Conservation (phyloP, 2,888 invertebrate species). For the Lepidochrysops patricia region DNA sequence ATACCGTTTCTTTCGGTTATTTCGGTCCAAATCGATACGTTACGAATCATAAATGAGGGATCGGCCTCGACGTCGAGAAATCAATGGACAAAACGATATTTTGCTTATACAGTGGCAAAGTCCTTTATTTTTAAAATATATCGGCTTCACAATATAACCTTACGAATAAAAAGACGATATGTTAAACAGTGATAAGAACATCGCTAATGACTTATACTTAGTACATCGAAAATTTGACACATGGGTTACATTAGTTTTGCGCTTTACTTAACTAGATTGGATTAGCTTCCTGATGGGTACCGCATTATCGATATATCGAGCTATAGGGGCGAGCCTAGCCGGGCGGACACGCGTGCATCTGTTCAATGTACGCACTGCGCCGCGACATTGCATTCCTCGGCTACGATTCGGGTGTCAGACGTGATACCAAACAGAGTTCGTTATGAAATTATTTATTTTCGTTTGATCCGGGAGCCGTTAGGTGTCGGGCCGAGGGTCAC, state of each 20-base stretch:
- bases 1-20: conserved; percentile 71
- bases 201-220: conserved; percentile 60
- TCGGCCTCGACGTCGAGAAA: conserved; percentile 54
- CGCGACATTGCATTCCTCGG: conserved; percentile 70
- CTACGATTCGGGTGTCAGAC: conserved; percentile 45
- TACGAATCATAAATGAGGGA: conserved; percentile 53
- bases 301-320: conserved; percentile 59
- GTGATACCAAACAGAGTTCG: conserved; percentile 63
- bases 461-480: conserved; percentile 63
- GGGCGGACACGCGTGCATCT: conserved; percentile 63
- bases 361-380: conserved; percentile 42
- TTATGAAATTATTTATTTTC: conserved; percentile 66
- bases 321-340: conserved; percentile 72
- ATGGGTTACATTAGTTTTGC: conserved; percentile 49
- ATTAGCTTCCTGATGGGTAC: conserved; percentile 71
- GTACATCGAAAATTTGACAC: conserved; percentile 62
- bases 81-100: conserved; percentile 68
- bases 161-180: conserved; percentile 70
- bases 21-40: conserved; percentile 65
- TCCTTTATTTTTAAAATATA: conserved; percentile 74
- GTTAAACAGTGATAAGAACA: conserved; percentile 72
- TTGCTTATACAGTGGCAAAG: conserved; percentile 72
- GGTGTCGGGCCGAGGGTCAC: conserved; percentile 36
- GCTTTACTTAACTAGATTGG: conserved; percentile 39
- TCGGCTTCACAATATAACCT: conserved; percentile 72